phyloP scores from a whole-genome alignment of 1,140 invertebrate species.

The Geopemphigus sp. region DNA sequence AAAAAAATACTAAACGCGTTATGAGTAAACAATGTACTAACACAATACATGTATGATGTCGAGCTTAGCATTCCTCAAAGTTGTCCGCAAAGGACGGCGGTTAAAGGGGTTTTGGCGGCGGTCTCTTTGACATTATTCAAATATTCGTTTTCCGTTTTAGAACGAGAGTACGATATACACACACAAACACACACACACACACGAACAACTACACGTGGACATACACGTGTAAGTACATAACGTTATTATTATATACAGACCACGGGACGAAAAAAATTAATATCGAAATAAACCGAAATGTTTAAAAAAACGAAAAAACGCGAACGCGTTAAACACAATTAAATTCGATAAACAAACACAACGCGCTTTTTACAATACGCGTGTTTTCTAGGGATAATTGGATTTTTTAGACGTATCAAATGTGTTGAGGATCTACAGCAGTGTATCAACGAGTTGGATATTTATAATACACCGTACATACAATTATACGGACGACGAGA shows the following conservation, averaged over 20 bases:
- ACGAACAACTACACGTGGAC: too few species aligned
- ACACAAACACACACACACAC: too few species aligned
- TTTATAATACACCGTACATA: too few species aligned
- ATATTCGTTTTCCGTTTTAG: conserved; percentile 32
- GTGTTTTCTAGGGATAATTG: not conserved
- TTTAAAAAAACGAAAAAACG: not conserved
- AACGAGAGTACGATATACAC: not conserved
- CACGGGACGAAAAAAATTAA: too few species aligned
- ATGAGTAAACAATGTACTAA: conserved; percentile 27
- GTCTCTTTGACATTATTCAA: conserved; percentile 29
- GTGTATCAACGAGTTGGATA: not conserved
- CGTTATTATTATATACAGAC: too few species aligned
- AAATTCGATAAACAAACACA: not conserved
- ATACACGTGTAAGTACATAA: not conserved
- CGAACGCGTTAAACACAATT: too few species aligned
- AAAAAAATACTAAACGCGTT: conserved; percentile 14
- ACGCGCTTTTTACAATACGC: not conserved
- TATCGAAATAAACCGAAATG: not conserved
- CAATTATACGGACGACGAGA: not conserved
- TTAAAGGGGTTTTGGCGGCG: conserved; percentile 26
- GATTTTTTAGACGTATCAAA: not conserved
- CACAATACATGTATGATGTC: conserved; percentile 31
- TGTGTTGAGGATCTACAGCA: not conserved
- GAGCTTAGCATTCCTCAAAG: conserved; percentile 33
- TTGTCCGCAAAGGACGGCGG: conserved; percentile 7